Evolutionary conservation across 2,888 invertebrate genomes (phyloP).

Genomic region (Andrena trimmerana): DNA sequence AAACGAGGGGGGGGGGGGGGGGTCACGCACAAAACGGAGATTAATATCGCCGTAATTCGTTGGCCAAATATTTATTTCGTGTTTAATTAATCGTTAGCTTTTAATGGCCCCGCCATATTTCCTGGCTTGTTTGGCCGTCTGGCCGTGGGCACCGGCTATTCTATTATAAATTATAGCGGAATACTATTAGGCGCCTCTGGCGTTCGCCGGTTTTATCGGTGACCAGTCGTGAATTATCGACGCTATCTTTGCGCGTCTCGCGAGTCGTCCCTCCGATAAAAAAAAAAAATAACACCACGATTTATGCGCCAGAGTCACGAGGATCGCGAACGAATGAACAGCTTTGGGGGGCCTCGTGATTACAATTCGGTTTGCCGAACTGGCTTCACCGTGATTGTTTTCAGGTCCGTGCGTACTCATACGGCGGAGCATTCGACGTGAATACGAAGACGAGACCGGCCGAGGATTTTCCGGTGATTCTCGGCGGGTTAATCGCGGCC

Average conservation of each 20-base stretch:
- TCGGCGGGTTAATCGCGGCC: no score
- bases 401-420: no score
- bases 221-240: slow-evolving; percentile 67
- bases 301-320: slow-evolving; percentile 13
- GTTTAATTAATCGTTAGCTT: slow-evolving; percentile 83
- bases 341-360: no score
- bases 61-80: slow-evolving; percentile 83
- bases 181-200: slow-evolving; percentile 70
- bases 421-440: no score
- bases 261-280: slow-evolving; percentile 31
- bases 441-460: no score
- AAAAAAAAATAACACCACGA: slow-evolving; percentile 18
- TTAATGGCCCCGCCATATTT: slow-evolving; percentile 80
- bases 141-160: slow-evolving; percentile 61
- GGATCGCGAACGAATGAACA: background rate
- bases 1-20: slow-evolving; percentile 12
- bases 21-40: slow-evolving; percentile 79
- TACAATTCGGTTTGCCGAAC: no score
- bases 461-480: no score
- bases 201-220: slow-evolving; percentile 75
- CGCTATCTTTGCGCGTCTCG: slow-evolving; percentile 58
- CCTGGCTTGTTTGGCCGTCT: slow-evolving; percentile 71
- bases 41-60: slow-evolving; percentile 82
- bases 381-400: no score
- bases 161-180: slow-evolving; percentile 76